Evolutionary conservation across 1,140 invertebrate species (phyloP), one percentile per base, ranked within the genome.

Genomic region (Ostrea edulis): DNA sequence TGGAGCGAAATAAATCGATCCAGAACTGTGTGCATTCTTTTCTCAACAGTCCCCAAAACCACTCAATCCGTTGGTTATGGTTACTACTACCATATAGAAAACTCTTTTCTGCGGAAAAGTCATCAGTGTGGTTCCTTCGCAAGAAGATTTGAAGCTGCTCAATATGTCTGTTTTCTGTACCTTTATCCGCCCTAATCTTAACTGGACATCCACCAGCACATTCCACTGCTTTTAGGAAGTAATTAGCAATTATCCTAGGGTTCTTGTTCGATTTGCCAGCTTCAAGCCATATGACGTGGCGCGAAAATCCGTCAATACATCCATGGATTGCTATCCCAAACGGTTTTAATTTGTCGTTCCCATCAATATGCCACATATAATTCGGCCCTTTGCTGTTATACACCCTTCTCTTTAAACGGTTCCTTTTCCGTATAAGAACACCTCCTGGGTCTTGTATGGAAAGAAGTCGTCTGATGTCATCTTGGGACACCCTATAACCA

Each of bases 321-420:
- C 90, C 93, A 89, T 92, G 88, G 17, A 93, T 90, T n/a, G 84
- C 58, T 68, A 93, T 88, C 3, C 93, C 92, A 86, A 89, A 93
- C 12, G 91, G 90, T 55, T 55, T 55, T 14, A 55, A 5, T 55
- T 55, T 55, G 54, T 55, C 54, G 4, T 55, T 12, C 4, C 54
- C 54, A 55, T 55, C 54, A 0, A 55, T 14, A 14, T 55, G 54
- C 4, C 54, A 55, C 17, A 55, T 4, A 14, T 55, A 55, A 0
- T 55, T 55, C 17, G 0, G 54, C 9, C 54, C 54, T 0, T 55
- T 55, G 54, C 17, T 55, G 17, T 9, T 2, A 14, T 55, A 55
- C 9, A 2, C 4, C 17, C 54, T 55, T 55, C 54, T 0, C 17
- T 4, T 0, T 55, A 54, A 12, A 7, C 54, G 9, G 54, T 55